phyloP scores from a whole-genome alignment of 2,888 invertebrate genomes.

The Cephus nigrinus region DNA sequence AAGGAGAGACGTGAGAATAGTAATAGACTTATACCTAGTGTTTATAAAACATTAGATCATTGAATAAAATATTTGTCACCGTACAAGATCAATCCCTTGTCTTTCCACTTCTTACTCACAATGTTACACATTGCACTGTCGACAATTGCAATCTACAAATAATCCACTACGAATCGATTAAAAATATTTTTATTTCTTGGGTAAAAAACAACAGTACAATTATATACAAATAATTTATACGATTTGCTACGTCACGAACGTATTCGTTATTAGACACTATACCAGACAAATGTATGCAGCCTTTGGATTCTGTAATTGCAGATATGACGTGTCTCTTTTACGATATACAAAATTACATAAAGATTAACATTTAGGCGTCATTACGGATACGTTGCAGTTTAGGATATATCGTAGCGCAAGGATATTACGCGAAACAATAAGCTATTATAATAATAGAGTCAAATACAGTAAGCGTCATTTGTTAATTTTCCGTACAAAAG shows the following conservation, averaged over 20 bases:
- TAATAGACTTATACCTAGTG: neutral
- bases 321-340: neutral
- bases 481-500: slow-evolving; percentile 11
- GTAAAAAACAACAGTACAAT: slow-evolving; percentile 18
- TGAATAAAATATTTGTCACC: neutral
- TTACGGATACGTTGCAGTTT: neutral
- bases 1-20: slow-evolving; percentile 33
- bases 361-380: neutral
- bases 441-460: neutral
- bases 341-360: neutral
- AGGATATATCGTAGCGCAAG: neutral
- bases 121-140: too few species aligned
- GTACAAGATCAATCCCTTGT: neutral
- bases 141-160: neutral
- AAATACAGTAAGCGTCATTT: slow-evolving; percentile 17
- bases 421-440: neutral
- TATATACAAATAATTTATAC: slow-evolving; percentile 11
- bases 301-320: neutral
- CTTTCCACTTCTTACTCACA: neutral
- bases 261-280: neutral
- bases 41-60: neutral
- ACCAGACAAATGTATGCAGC: neutral
- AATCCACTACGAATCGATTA: neutral
- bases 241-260: neutral
- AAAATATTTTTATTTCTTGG: slow-evolving; percentile 11